Percentiles rank a stretch among this genome's conserved stretches.
Conservation (phyloP, 2,888 invertebrate genomes). For the Biston betularia region DNA sequence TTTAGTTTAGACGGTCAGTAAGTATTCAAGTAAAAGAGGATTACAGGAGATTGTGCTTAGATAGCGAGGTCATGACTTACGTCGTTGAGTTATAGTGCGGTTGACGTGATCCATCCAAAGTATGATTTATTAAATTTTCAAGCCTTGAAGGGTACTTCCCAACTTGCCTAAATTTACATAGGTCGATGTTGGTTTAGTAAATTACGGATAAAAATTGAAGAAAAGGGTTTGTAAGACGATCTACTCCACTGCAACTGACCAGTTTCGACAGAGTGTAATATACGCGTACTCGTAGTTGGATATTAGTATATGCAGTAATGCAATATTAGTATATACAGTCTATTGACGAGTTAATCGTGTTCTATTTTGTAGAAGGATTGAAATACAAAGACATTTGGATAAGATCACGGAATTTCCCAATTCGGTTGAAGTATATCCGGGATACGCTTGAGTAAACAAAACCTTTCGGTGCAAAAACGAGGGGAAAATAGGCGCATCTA, state of each 20-base stretch:
- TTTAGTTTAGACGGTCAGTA: background rate
- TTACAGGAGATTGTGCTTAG: conserved; percentile 8
- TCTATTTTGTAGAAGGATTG: background rate
- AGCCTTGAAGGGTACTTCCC: conserved; percentile 10
- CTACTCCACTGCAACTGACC: no score
- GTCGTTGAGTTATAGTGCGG: conserved; percentile 19
- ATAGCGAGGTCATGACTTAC: conserved; percentile 7
- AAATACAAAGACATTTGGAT: conserved; percentile 14
- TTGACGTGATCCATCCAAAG: conserved; percentile 19
- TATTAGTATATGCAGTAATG: background rate
- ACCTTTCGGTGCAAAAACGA: conserved; percentile 21
- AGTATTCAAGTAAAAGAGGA: conserved; percentile 1
- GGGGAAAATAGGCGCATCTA: conserved; percentile 12
- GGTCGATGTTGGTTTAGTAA: conserved; percentile 21
- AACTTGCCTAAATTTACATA: conserved; percentile 18
- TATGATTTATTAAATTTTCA: conserved; percentile 33
- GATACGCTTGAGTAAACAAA: conserved; percentile 30
- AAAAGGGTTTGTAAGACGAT: background rate
- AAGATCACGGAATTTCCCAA: conserved; percentile 19
- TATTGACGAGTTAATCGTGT: background rate
- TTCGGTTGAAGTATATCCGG: conserved; percentile 18
- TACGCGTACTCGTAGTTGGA: no score
- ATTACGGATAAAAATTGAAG: conserved; percentile 10
- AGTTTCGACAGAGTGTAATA: no score
- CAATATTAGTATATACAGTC: no score